These are phyloP conservation scores for Thalpophila matura DNA, from an alignment of 2,888 invertebrate genomes.

Conservation along the genomic window DNA sequence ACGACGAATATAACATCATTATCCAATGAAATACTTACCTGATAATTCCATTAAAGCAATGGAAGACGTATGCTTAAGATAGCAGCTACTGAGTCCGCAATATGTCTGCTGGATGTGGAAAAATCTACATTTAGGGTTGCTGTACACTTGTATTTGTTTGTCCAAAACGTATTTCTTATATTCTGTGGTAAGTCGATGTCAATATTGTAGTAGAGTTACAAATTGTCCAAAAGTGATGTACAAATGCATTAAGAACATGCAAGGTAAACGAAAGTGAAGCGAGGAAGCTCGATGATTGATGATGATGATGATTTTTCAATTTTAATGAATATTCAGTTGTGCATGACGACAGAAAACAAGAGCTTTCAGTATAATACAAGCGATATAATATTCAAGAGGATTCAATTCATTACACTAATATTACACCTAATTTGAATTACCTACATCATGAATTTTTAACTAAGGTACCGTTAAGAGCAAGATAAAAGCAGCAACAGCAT, in stretches of 20 bases:
- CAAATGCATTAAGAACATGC: no score
- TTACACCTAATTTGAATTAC: background rate
- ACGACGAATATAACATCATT: conserved; percentile 61
- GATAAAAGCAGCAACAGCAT: background rate
- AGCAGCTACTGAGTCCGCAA: conserved; percentile 56
- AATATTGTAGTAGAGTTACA: no score
- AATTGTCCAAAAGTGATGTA: background rate
- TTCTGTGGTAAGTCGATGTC: no score
- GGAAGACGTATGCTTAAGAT: conserved; percentile 65
- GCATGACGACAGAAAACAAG: no score
- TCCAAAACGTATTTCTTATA: background rate
- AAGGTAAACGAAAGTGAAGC: no score
- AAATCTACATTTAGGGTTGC: conserved; percentile 58
- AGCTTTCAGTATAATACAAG: no score
- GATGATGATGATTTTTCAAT: no score
- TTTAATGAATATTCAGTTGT: no score
- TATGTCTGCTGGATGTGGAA: conserved; percentile 61
- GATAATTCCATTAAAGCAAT: conserved; percentile 73
- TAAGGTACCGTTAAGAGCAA: background rate
- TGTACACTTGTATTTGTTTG: conserved; percentile 53
- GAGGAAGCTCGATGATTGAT: no score
- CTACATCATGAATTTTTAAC: no score
- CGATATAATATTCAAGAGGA: no score
- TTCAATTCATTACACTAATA: background rate
- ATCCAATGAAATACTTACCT: conserved; percentile 62